phyloP scores from a whole-genome alignment of 1,140 invertebrate species.

The Prorops nasuta region DNA sequence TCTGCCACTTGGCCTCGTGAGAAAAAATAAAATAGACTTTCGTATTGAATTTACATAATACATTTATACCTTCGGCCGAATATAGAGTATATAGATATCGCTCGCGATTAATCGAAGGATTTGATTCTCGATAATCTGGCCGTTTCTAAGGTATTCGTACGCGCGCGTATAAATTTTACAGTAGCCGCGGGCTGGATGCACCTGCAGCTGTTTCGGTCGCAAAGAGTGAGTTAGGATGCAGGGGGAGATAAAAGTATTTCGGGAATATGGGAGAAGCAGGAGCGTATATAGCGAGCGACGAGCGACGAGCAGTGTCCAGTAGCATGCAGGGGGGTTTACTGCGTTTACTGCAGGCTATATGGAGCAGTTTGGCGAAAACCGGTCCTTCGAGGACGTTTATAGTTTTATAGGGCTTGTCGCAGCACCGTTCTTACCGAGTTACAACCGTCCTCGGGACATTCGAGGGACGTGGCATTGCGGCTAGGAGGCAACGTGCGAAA shows the following conservation, averaged over 20 bases:
- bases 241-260: neutral
- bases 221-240: neutral
- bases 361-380: conserved; percentile 20
- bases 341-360: neutral
- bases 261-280: neutral
- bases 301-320: neutral
- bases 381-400: conserved; percentile 22
- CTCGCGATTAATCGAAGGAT: no score
- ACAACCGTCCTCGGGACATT: conserved; percentile 7
- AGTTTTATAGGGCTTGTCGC: conserved; percentile 5
- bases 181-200: no score
- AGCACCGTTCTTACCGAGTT: conserved; percentile 8
- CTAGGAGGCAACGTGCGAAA: no score
- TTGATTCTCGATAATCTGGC: no score
- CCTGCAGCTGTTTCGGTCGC: neutral
- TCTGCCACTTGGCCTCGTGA: no score
- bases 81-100: no score
- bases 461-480: no score
- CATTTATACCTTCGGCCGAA: no score
- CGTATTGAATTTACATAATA: no score
- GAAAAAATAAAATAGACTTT: no score
- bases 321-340: conserved; percentile 2
- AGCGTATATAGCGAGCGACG: neutral
- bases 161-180: no score
- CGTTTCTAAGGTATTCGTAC: no score